phyloP scores from a whole-genome alignment of 1,140 invertebrate genomes.

The Neotoxoptera formosana region DNA sequence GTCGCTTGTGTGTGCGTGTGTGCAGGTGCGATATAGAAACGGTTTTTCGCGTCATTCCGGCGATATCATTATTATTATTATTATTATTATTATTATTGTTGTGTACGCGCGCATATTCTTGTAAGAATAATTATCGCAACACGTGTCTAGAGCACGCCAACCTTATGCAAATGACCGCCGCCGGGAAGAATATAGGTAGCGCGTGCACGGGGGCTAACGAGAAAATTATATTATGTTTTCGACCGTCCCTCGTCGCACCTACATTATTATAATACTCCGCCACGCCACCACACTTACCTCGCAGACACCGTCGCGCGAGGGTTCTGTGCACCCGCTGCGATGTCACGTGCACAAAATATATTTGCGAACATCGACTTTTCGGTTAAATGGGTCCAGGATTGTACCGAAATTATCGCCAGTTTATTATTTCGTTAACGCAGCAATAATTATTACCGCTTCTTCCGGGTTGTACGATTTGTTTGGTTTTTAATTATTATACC shows the following conservation, averaged over 20 bases:
- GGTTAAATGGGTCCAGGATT: not conserved
- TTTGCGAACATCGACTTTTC: not conserved
- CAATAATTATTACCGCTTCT: not conserved
- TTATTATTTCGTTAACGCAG: not conserved
- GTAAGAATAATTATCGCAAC: constrained; percentile 10
- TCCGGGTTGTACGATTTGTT: not conserved
- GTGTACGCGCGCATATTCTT: constrained; percentile 12
- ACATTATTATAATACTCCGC: not conserved
- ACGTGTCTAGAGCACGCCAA: constrained; percentile 9
- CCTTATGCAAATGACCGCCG: not conserved
- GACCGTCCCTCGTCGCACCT: not conserved
- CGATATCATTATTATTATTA: not conserved
- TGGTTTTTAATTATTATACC: not conserved
- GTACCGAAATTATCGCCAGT: not conserved
- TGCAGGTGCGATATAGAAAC: not conserved
- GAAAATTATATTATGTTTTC: not conserved
- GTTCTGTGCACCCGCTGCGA: not conserved
- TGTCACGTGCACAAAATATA: not conserved
- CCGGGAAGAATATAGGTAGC: not conserved
- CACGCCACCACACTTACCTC: not conserved
- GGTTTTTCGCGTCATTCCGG: not conserved
- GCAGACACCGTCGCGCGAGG: not conserved
- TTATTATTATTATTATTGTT: not conserved
- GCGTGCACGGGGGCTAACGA: not conserved
- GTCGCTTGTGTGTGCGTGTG: not conserved